phyloP scores from a whole-genome alignment of 2,113 vertebrate genomes.

The Rhea americana region DNA sequence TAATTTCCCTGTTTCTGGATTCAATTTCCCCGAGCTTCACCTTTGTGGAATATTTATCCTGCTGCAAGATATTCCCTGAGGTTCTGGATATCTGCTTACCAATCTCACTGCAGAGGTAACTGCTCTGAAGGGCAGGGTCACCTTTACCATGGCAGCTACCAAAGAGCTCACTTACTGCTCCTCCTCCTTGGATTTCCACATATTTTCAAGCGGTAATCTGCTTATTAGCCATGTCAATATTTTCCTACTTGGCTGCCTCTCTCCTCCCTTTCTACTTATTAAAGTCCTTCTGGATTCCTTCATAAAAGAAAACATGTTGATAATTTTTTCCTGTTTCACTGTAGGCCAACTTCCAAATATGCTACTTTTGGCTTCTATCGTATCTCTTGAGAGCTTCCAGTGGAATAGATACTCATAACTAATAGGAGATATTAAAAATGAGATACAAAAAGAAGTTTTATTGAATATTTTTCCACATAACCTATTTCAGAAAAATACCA shows the following conservation, averaged over 20 bases:
- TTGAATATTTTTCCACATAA: neutral
- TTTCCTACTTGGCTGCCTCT: neutral
- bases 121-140: slow-evolving; percentile 17
- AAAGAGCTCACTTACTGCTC: neutral
- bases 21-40: neutral
- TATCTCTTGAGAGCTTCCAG: neutral
- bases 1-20: slow-evolving; percentile 18
- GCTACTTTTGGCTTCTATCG: neutral
- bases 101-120: slow-evolving; percentile 12
- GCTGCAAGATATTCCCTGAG: neutral
- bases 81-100: slow-evolving; percentile 24
- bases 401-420: neutral
- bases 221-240: neutral
- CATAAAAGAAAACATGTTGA: neutral
- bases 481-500: neutral
- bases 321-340: neutral
- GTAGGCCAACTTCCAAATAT: neutral
- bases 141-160: neutral
- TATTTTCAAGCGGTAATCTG: neutral
- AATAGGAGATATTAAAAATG: neutral
- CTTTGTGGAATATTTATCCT: slow-evolving; percentile 23
- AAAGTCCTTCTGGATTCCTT: slow-evolving; percentile 22
- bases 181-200: neutral
- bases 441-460: neutral
- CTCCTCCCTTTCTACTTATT: neutral